phyloP scores from a whole-genome alignment of 2,797 vertebrate species.

The Xyrichtys novacula region DNA sequence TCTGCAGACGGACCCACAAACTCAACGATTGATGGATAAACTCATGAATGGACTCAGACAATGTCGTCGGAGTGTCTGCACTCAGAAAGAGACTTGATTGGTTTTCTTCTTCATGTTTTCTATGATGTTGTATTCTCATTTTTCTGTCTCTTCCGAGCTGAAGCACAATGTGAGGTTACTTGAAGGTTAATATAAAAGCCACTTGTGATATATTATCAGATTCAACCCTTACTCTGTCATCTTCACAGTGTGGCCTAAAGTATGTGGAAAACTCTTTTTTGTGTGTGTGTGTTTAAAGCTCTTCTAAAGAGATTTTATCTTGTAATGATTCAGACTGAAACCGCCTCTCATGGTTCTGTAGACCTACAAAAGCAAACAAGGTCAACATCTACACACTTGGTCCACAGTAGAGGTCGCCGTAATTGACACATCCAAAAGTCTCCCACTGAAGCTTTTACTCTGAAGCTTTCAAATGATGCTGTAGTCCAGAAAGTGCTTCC shows the following conservation, averaged over 20 bases:
- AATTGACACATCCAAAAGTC: too few species aligned
- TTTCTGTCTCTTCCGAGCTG: background rate
- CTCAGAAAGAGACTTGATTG: background rate
- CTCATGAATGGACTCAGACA: background rate
- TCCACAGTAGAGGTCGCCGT: too few species aligned
- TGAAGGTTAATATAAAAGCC: background rate
- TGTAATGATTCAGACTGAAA: too few species aligned
- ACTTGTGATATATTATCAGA: background rate
- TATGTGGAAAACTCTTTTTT: background rate
- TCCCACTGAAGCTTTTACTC: too few species aligned
- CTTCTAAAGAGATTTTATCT: too few species aligned
- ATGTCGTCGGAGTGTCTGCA: background rate
- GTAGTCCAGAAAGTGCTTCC: too few species aligned
- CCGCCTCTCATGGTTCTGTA: too few species aligned
- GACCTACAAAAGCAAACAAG: too few species aligned
- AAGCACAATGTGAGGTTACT: background rate
- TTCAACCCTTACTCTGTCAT: background rate
- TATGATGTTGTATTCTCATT: conserved; percentile 1
- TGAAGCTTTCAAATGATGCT: too few species aligned
- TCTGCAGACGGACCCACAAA: conserved; percentile 91
- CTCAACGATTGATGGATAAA: conserved; percentile 83
- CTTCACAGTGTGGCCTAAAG: background rate
- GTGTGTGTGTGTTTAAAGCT: too few species aligned
- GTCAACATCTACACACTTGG: too few species aligned
- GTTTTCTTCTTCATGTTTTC: conserved; percentile 16